Base-by-base conservation (phyloP, 2,888 invertebrate genomes). In the Choristoneura rosaceana region DNA sequence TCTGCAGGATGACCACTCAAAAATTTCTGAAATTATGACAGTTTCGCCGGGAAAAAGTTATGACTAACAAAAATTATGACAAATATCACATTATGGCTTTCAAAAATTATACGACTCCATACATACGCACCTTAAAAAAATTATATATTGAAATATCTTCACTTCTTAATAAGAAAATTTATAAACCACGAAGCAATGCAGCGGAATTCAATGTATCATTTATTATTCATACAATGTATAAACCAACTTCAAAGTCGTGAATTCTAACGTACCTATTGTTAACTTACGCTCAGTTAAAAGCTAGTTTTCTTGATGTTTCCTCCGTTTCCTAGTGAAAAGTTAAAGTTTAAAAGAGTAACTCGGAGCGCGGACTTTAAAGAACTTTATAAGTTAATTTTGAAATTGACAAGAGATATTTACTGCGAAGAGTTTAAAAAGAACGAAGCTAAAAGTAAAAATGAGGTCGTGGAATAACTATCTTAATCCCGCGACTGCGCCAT, bases 191-290 rank as follows among this genome's bases (percentile, higher is more conserved):
- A 15, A 52, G 52, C 17, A 52, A 9, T 17, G 52, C 17, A 52
- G 15, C 12, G 17, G 50, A 55, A 55, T 25, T 25, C 12, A 55
- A 55, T 55, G 25, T 25, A 25, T 55, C 55, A 12, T 55, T 55
- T 55, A 55, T 55, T 55, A 55, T 55, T 4, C 10, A 12, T 25
- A 17, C 55, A 12, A 1, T 25, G 55, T 55, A 17, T 25, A 55
- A 71, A 67, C 66, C 67, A 61, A 15, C 59, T 38, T 45, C 61
- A 33, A 25, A 67, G 34, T 58, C 34, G 2, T 7, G 62, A 45
- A 67, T 47, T 50, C 70, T 67, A 67, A 71, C 67, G 67, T 71
- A 71, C 67, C 62, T 71, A 67, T 71, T 71, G 71, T 71, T 71
- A 52, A 52, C 15, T 52, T 52, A 17, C 52, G 15, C 15, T 52